These are phyloP conservation scores for Ptilorrhoa leucosticta DNA, from an alignment of 2,113 vertebrate genomes.

Conservation along the genomic window DNA sequence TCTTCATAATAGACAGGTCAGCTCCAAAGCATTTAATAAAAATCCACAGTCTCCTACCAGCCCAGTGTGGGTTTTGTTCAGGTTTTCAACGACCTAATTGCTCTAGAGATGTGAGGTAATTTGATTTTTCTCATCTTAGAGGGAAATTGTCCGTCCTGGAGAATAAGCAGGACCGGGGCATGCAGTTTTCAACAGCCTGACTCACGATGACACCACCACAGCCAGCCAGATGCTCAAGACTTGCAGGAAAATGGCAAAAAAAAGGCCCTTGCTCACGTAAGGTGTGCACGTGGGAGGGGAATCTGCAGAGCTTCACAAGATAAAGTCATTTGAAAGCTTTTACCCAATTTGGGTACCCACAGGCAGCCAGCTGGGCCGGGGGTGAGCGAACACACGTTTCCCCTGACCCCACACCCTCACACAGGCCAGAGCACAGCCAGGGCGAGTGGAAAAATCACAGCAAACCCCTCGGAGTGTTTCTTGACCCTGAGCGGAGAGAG, in stretches of 20 bases:
- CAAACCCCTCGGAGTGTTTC: not conserved
- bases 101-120: not conserved
- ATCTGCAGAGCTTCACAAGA: not conserved
- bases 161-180: not conserved
- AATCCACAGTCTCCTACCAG: not conserved
- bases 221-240: not conserved
- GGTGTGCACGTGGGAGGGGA: not conserved
- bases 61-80: not conserved
- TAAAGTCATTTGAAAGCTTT: not conserved
- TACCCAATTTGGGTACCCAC: not conserved
- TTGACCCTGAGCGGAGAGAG: not conserved
- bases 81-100: conserved; percentile 10
- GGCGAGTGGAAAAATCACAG: not conserved
- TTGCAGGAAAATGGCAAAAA: not conserved
- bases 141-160: not conserved
- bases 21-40: conserved; percentile 13
- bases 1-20: not conserved
- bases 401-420: not conserved
- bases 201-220: not conserved
- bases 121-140: conserved; percentile 8
- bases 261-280: not conserved
- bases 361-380: not conserved
- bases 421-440: not conserved
- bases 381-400: not conserved
- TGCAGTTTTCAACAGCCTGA: not conserved